These are phyloP conservation scores for Heliopora coerulea DNA, from an alignment of 92 coral and sea anemone genomes.

Conservation along the genomic window DNA sequence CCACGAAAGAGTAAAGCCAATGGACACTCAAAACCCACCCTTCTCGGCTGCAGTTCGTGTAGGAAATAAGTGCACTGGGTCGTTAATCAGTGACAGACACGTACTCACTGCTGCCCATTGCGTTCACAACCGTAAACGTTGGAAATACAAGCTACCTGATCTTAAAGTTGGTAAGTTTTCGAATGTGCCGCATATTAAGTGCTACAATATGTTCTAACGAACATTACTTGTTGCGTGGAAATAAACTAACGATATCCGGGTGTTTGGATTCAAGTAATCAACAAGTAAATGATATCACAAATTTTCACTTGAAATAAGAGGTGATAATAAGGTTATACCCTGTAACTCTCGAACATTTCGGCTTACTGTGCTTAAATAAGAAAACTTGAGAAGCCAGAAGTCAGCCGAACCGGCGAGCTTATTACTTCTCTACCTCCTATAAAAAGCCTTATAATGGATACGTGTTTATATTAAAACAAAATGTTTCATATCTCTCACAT, in stretches of 20 bases:
- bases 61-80: slow-evolving; percentile 81
- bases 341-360: too few relatives aligned
- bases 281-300: too few relatives aligned
- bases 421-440: too few relatives aligned
- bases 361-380: too few relatives aligned
- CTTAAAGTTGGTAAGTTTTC: slow-evolving; percentile 60
- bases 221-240: neutral
- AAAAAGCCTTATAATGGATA: too few relatives aligned
- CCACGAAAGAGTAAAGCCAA: neutral
- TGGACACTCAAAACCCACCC: slow-evolving; percentile 59
- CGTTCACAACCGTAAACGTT: slow-evolving; percentile 69
- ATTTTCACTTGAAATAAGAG: too few relatives aligned
- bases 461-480: too few relatives aligned
- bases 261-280: too few relatives aligned
- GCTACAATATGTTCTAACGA: neutral
- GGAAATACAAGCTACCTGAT: slow-evolving; percentile 40
- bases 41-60: slow-evolving; percentile 76
- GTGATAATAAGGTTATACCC: too few relatives aligned
- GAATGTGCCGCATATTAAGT: neutral
- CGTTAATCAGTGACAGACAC: slow-evolving; percentile 68
- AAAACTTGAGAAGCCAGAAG: neutral
- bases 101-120: slow-evolving; percentile 95
- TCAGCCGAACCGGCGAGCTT: too few relatives aligned
- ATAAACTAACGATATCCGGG: neutral
- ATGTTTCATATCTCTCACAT: too few relatives aligned